A percentile compares a stretch with the other conserved stretches of the same genome.
These are phyloP conservation scores for Parnassius glacialis DNA, from an alignment of 2,888 invertebrate genomes.

Conservation along the genomic window DNA sequence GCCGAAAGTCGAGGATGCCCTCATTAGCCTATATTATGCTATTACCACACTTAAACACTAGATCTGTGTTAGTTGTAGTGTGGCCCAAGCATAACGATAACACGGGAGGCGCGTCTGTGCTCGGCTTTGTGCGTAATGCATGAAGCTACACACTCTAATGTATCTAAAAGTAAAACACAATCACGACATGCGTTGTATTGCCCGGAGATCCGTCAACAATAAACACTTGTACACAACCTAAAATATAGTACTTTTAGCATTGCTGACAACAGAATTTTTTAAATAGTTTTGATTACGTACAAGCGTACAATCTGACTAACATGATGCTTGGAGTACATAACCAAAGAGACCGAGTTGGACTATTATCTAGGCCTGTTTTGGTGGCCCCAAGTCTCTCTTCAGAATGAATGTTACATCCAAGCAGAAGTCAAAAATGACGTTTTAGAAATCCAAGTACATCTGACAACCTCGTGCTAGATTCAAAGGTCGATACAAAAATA, in stretches of 20 bases:
- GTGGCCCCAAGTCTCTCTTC: no score
- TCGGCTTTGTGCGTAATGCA: not conserved
- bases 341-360: no score
- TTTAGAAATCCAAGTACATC: not conserved
- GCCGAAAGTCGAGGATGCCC: no score
- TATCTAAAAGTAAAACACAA: not conserved
- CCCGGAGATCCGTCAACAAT: not conserved
- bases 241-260: not conserved
- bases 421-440: not conserved
- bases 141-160: not conserved
- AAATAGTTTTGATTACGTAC: no score
- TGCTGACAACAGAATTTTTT: no score
- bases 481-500: slow-evolving; percentile 67
- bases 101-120: not conserved
- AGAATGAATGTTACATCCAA: not conserved
- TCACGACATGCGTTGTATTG: not conserved
- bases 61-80: not conserved
- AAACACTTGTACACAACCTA: no score
- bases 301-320: no score
- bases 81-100: not conserved
- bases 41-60: not conserved
- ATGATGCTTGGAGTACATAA: no score
- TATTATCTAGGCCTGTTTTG: no score
- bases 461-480: slow-evolving; percentile 40
- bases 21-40: not conserved